Evolutionary conservation across 2,888 invertebrate species (phyloP).

Genomic region (Laspeyria flexula): DNA sequence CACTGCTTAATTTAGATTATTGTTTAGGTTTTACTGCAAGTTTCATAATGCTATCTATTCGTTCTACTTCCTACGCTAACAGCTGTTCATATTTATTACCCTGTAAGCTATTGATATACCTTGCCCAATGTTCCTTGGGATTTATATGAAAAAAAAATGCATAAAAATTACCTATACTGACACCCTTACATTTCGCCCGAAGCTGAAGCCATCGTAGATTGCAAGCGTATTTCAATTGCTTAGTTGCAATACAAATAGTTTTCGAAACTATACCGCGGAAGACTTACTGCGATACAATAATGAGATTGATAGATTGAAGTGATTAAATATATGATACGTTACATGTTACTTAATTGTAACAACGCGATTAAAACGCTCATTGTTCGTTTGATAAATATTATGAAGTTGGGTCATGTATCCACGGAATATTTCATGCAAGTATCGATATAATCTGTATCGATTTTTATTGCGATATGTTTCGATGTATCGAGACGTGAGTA

Average conservation of each 20-base stretch:
- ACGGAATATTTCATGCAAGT: constrained; percentile 15
- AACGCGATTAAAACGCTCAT: constrained; percentile 57
- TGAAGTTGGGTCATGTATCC: constrained; percentile 26
- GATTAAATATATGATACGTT: constrained; percentile 46
- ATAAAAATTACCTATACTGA: too few relatives aligned
- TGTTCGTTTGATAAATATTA: constrained; percentile 55
- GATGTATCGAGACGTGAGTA: constrained; percentile 10
- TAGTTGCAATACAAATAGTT: constrained; percentile 22
- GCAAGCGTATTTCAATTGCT: too few relatives aligned
- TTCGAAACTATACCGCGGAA: constrained; percentile 49
- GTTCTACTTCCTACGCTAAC: too few relatives aligned
- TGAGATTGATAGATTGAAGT: constrained; percentile 34
- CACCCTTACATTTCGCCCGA: too few relatives aligned
- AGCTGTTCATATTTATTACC: too few relatives aligned
- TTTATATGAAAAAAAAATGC: too few relatives aligned
- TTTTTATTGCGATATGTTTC: constrained; percentile 26
- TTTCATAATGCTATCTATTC: too few relatives aligned
- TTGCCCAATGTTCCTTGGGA: too few relatives aligned
- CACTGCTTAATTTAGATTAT: too few relatives aligned
- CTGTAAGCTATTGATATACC: too few relatives aligned
- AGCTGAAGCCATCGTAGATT: too few relatives aligned
- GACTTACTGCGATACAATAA: constrained; percentile 46
- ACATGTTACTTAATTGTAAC: constrained; percentile 49
- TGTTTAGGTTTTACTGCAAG: too few relatives aligned
- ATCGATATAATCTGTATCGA: constrained; percentile 32